Base-by-base conservation (phyloP, 2,113 vertebrate species). In the Nibea albiflora region DNA sequence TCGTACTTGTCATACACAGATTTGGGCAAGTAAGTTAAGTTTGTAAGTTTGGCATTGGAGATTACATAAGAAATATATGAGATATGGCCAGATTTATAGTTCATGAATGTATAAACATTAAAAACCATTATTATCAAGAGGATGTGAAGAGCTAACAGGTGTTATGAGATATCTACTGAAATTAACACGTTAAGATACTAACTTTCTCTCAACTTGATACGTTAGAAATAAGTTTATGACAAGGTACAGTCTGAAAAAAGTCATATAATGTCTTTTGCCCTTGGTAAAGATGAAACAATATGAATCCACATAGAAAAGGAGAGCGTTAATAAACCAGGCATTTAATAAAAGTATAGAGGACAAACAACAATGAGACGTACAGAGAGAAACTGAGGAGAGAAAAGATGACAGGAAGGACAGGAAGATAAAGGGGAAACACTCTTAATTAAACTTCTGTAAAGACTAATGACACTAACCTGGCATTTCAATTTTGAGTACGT, bases 261-360 rank as follows among this genome's bases (percentile, higher is more conserved):
- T 15, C 9, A 73, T 14, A 42, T 16, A 20, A 47, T 35, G 4
- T 12, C 1, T 57, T 42, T 69, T 61, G 10, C 24, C 63, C 22
- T 85, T 56, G 26, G 35, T 58, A 16, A 74, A 39, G 14, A 79
- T 28, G 12, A 74, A 50, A 72, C 6, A 47, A 63, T 31, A 62
- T 63, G 56, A 84, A 58, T 44, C 56, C 26, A 63, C 67, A 54
- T 2, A 11, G 31, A 19, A 26, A n/a, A 22, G 11, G 17, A 44
- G 24, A 0, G 2, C 76, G 87, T 87, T 81, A 88, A 83, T 78
- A 82, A 86, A 73, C 15, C 71, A 77, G 68, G 53, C 60, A 42
- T 49, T 81, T 67, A 73, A 80, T 63, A 61, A 60, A 76, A 70
- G 50, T 22, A 20, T 79, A 80, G 52, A 85, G 73, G 65, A 49